A percentile compares a stretch with the other conserved stretches of the same genome.
phyloP scores from a whole-genome alignment of 2,797 vertebrate genomes.

The Clamator glandarius region DNA sequence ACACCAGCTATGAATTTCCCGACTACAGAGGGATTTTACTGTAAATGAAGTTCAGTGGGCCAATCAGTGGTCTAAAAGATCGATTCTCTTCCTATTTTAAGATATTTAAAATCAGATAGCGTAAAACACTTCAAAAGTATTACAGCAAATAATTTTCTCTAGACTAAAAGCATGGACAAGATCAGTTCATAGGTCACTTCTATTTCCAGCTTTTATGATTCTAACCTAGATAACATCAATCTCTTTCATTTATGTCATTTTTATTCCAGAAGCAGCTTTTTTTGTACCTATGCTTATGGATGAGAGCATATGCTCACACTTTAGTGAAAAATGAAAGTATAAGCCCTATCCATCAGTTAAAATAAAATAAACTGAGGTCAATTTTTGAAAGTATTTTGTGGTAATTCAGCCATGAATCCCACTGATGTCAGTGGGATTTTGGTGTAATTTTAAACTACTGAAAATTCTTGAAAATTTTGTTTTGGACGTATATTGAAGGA shows the following conservation, averaged over 20 bases:
- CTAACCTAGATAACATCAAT: background rate
- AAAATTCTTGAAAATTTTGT: background rate
- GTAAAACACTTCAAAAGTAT: background rate
- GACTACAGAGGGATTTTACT: background rate
- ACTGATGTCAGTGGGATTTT: background rate
- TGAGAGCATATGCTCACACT: background rate
- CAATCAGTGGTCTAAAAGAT: background rate
- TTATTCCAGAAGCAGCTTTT: background rate
- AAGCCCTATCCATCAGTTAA: background rate
- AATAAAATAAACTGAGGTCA: background rate
- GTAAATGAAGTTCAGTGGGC: background rate
- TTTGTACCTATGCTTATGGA: background rate
- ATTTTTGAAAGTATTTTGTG: background rate
- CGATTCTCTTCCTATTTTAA: background rate
- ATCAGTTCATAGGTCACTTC: background rate
- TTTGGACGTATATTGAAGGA: background rate
- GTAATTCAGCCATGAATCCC: background rate
- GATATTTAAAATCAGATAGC: background rate
- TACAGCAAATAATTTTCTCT: background rate
- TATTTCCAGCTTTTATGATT: background rate
- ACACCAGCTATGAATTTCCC: background rate
- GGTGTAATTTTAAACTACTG: background rate
- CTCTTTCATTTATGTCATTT: slow-evolving; percentile 18
- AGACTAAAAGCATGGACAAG: background rate
- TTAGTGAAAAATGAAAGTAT: background rate